Base-by-base conservation (phyloP, 64 coral and sea anemone species). In the Stylophora pistillata region DNA sequence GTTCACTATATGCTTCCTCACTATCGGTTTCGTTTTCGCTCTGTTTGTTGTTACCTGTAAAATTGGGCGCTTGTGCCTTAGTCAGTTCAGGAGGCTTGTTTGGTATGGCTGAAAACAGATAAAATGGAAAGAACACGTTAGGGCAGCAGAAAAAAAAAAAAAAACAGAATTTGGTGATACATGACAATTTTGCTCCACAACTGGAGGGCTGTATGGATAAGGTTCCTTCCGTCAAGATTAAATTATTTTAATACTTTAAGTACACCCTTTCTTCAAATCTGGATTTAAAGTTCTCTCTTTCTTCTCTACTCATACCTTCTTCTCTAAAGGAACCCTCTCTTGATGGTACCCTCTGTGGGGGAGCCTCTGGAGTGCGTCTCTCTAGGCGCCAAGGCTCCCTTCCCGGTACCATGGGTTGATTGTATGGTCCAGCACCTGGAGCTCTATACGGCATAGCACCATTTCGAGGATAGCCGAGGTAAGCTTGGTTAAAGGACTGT, bases 401-500 rank as follows among this genome's bases (percentile, higher is more conserved):
- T 13, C 90, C 68, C 23, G 74, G 90, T 66, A 76, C 81, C 58
- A 92, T 27, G 10, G 70, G 81, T 74, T 87, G 85, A 13, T 55
- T 30, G 32, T 87, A 87, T 23, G 85, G 71, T 20, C 53, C 85
- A 10, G 54, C 29, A 7, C 74, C 72, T 17, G 90, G 90, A 41
- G 74, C 78, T 34, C 81, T 58, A 53, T 74, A 74, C 0, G 85
- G 58, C 28, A 80, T 34, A 23, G 56, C 16, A 15, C 74, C 74
- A 79, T 78, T 86, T 26, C 85, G 85, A 18, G 80, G 30, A 31
- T 92, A 85, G 30, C 55, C 81, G 77, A 85, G 82, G 81, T 78
- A 86, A 0, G 72, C 53, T 52, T 92, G 90, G 25, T 80, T 80
- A 65, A 86, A 92, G 37, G 83, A 57, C 62, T 92, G 90, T 13